These are phyloP conservation scores for Lasioglossum pauxillum DNA, from an alignment of 2,888 invertebrate genomes.

Conservation along the genomic window DNA sequence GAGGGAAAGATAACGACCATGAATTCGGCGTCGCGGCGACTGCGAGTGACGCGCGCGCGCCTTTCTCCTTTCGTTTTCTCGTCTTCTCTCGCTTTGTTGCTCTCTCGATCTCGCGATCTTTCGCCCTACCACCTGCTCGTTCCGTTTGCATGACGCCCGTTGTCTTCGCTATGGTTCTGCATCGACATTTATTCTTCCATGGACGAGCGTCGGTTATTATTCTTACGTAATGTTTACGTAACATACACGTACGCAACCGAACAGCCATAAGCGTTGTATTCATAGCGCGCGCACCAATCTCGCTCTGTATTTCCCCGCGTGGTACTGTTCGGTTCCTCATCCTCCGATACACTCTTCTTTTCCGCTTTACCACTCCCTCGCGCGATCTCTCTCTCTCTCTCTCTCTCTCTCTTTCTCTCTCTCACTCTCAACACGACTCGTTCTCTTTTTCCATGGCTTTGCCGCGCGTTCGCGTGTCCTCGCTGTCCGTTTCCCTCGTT, in stretches of 20 bases:
- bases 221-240: constrained; percentile 83
- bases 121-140: not conserved
- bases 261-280: constrained; percentile 37
- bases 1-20: not conserved
- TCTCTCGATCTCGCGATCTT: not conserved
- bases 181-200: constrained; percentile 65
- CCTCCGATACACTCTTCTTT: not conserved
- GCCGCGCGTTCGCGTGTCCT: constrained; percentile 2
- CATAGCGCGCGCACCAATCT: constrained; percentile 14
- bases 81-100: not conserved
- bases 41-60: not conserved
- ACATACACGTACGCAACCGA: constrained; percentile 68
- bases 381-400: not conserved
- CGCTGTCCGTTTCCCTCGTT: constrained; percentile 9
- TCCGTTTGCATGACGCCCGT: not conserved
- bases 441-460: not conserved
- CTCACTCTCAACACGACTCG: not conserved
- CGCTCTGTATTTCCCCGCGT: constrained; percentile 23
- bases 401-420: not conserved
- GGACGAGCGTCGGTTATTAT: constrained; percentile 77
- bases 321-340: constrained; percentile 5
- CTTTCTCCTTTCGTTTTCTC: not conserved
- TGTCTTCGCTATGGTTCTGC: constrained; percentile 34
- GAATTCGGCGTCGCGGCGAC: not conserved
- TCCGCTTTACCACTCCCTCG: no score